Percentiles rank a stretch among this genome's conserved stretches.
phyloP scores from a whole-genome alignment of 2,113 vertebrate species.

The Nematolebias whitei region DNA sequence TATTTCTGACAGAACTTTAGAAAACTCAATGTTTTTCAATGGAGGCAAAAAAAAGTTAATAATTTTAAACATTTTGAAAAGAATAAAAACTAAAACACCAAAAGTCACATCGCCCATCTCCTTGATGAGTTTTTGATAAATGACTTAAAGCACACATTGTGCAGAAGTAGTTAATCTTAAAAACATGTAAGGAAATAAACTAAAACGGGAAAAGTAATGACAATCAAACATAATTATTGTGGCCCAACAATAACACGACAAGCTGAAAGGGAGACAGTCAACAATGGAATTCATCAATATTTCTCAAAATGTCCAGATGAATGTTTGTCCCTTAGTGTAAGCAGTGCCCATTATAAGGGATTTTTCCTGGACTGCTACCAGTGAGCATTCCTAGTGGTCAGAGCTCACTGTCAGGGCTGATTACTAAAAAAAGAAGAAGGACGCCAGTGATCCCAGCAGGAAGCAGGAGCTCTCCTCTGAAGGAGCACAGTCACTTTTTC shows the following conservation, averaged over 20 bases:
- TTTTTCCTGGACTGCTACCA: conserved; percentile 25
- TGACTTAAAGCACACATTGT: too few relatives aligned
- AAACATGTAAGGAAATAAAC: too few relatives aligned
- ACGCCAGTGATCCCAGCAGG: conserved; percentile 41
- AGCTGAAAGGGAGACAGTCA: conserved; percentile 1
- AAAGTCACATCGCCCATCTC: too few relatives aligned
- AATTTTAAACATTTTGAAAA: too few relatives aligned
- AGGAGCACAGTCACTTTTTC: conserved; percentile 35
- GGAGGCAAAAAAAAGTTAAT: too few relatives aligned
- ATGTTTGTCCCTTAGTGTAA: conserved; percentile 27
- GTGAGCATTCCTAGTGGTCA: conserved; percentile 37
- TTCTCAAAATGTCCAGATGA: conserved; percentile 27
- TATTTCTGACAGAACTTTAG: too few relatives aligned
- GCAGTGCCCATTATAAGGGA: conserved; percentile 30
- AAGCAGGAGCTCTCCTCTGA: conserved; percentile 33
- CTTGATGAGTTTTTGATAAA: too few relatives aligned
- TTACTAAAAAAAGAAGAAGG: conserved; percentile 40
- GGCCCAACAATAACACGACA: background rate
- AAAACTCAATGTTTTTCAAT: too few relatives aligned
- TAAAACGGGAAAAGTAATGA: too few relatives aligned
- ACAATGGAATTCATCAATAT: background rate
- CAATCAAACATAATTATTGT: too few relatives aligned
- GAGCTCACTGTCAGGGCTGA: conserved; percentile 45
- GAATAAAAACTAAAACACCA: too few relatives aligned
- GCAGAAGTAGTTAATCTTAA: too few relatives aligned